Evolutionary conservation across 1,140 invertebrate genomes (phyloP).

Genomic region (Drosophila serrata): DNA sequence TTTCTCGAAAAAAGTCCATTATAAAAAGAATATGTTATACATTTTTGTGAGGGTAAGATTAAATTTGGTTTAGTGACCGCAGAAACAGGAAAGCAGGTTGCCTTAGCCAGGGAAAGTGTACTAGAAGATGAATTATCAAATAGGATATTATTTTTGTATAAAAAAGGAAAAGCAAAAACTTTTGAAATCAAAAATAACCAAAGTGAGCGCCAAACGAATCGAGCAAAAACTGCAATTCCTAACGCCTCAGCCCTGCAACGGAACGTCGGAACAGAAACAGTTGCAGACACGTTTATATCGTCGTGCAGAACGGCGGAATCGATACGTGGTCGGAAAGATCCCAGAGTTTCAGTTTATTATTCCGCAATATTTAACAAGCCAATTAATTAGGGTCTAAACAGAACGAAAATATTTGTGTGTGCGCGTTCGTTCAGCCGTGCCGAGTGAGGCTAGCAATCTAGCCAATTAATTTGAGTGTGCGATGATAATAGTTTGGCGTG

Average conservation of each 20-base stretch:
- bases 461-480: conserved; percentile 28
- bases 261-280: conserved; percentile 1
- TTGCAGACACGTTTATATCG: conserved; percentile 20
- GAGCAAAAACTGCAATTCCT: conserved; percentile 17
- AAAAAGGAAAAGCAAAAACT: too few relatives aligned
- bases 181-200: neutral
- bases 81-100: too few relatives aligned
- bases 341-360: conserved; percentile 2
- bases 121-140: too few relatives aligned
- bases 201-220: conserved; percentile 10
- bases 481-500: conserved; percentile 38
- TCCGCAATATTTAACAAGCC: conserved; percentile 5
- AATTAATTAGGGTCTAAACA: conserved; percentile 34
- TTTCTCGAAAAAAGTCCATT: neutral
- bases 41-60: neutral
- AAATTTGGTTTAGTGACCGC: too few relatives aligned
- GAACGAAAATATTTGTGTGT: conserved; percentile 27
- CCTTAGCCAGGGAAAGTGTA: too few relatives aligned
- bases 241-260: conserved; percentile 19
- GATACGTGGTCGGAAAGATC: conserved; percentile 26
- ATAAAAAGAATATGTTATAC: neutral
- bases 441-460: conserved; percentile 23
- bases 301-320: conserved; percentile 3
- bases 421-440: conserved; percentile 1
- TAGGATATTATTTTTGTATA: too few relatives aligned